Evolutionary conservation across 2,888 invertebrate species (phyloP), one percentile per base, ranked within the genome.

Genomic region (Hydriomena furcata): DNA sequence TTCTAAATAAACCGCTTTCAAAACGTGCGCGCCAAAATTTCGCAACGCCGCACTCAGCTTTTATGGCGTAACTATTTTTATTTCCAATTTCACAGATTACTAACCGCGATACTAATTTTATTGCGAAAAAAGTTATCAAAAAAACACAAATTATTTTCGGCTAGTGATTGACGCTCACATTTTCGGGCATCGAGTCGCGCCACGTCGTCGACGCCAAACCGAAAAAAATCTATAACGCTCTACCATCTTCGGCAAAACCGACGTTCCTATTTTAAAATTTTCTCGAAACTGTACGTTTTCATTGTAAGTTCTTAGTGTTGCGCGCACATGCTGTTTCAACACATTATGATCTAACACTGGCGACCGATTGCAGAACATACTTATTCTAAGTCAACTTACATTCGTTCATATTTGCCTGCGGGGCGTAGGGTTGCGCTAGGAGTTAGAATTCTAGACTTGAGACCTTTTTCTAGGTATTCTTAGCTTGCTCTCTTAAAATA

Each of bases 331-430:
- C 82, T 76, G 83, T 89, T 89, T 88, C 87, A 83, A 84, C 90
- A 90, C 89, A 88, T 87, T 87, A 89, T 90, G 90, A 90, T 88
- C 90, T 90, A 90, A 90, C 90, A 90, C 90, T 90, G 90, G 82
- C 86, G 73, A 82, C 78, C 86, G 86, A 88, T 90, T 87, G 89
- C 86, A 85, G 90, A 86, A 90, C 90, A 89, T 84, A 90, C 90
- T 88, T 90, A 90, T 90, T 90, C 90, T 90, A 90, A 90, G 88
- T 90, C 90, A 89, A 89, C 89, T 90, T 85, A 90, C 90, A 90
- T 89, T 90, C 90, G 90, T 90, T 90, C 90, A 90, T 90, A 90
- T 90, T 90, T 89, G 90, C 90, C 89, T 90, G 89, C 83, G 80
- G 82, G 86, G 75, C 82, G 64, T 90, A 90, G 90, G 90, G 90